Conservation (phyloP, 2,113 vertebrate genomes). For the Prunella fulvescens region DNA sequence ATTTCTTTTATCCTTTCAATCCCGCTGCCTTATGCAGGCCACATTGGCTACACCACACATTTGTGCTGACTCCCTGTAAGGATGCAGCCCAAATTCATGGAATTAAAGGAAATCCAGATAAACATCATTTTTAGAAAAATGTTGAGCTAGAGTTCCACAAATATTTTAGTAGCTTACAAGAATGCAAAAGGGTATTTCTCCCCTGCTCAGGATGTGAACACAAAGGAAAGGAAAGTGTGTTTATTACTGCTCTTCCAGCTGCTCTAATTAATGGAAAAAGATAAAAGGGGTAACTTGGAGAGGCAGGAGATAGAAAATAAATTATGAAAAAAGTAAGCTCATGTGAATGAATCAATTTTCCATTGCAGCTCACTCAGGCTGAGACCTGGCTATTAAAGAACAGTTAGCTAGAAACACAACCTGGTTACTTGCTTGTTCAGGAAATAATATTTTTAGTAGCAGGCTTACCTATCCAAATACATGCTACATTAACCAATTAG, state of each 20-base stretch:
- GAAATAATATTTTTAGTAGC: background rate
- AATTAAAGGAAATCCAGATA: slow-evolving; percentile 6
- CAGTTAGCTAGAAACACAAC: background rate
- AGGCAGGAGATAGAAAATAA: background rate
- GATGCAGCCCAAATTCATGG: background rate
- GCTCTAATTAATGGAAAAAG: background rate
- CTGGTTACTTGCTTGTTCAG: background rate
- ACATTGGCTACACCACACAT: background rate
- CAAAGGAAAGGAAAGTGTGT: slow-evolving; percentile 22
- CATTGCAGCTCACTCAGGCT: background rate
- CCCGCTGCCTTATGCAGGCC: fast-evolving
- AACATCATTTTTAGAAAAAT: background rate
- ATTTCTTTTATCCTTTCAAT: background rate
- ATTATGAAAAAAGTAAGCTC: background rate
- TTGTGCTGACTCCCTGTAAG: background rate
- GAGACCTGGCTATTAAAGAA: background rate
- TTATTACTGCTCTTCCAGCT: slow-evolving; percentile 10
- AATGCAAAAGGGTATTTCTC: background rate
- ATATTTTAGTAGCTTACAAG: slow-evolving; percentile 20
- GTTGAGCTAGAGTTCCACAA: background rate
- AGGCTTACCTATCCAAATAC: background rate
- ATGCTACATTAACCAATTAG: background rate
- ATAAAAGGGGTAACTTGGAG: background rate
- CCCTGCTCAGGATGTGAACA: background rate
- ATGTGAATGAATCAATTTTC: background rate